Percentiles rank a stretch among this genome's conserved stretches.
Conservation (phyloP, 2,888 invertebrate species). For the Leucophenga maculata region DNA sequence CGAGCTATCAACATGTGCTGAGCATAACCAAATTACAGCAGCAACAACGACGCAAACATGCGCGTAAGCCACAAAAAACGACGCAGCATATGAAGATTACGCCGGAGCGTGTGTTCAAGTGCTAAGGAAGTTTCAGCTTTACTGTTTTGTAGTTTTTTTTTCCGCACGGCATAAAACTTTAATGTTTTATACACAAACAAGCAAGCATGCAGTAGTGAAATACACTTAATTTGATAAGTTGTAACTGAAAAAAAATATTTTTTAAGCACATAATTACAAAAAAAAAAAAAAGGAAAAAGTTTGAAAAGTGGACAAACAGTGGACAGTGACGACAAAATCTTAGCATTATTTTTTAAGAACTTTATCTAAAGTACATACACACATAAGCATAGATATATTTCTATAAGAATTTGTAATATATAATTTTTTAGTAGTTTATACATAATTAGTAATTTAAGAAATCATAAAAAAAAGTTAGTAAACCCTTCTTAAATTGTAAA, state of each 20-base stretch:
- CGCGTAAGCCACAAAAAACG: slow-evolving; percentile 67
- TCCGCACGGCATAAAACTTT: slow-evolving; percentile 35
- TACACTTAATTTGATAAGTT: background rate
- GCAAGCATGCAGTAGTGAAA: background rate
- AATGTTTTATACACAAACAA: background rate
- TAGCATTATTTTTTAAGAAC: slow-evolving; percentile 45
- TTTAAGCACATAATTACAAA: slow-evolving; percentile 2
- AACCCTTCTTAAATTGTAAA: background rate
- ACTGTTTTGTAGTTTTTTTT: slow-evolving; percentile 4
- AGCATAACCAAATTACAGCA: slow-evolving; percentile 63
- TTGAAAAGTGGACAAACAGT: slow-evolving; percentile 53
- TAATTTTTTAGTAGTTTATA: slow-evolving; percentile 19
- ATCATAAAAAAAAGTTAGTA: background rate
- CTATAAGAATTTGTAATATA: slow-evolving; percentile 18
- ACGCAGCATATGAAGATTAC: slow-evolving; percentile 39
- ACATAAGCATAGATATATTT: slow-evolving; percentile 14
- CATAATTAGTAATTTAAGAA: slow-evolving; percentile 15
- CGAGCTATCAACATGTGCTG: slow-evolving; percentile 65
- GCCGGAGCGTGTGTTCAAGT: slow-evolving; percentile 49
- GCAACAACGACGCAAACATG: slow-evolving; percentile 69
- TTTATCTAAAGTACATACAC: slow-evolving; percentile 33
- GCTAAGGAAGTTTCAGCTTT: slow-evolving; percentile 50
- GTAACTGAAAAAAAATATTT: slow-evolving; percentile 21
- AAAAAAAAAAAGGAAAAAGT: slow-evolving; percentile 21
- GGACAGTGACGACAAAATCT: slow-evolving; percentile 60